A percentile compares a stretch with the other conserved stretches of the same genome.
Conservation (phyloP, 2,797 vertebrate genomes). For the Macroramphosus scolopax region DNA sequence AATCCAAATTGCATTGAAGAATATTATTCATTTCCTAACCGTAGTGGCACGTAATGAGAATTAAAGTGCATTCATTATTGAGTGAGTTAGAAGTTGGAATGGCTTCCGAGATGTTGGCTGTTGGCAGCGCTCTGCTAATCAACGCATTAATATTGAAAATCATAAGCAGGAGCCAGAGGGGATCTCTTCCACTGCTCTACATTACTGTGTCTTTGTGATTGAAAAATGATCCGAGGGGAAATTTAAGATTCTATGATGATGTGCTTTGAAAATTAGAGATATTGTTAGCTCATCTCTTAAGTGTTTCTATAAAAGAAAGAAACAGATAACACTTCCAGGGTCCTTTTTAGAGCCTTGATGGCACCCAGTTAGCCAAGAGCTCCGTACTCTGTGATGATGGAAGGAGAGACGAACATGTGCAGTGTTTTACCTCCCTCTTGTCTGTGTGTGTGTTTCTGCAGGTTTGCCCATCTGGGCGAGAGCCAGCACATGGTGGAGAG, state of each 20-base stretch:
- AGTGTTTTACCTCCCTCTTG: neutral
- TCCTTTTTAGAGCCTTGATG: too few relatives aligned
- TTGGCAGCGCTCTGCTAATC: conserved; percentile 54
- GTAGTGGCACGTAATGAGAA: conserved; percentile 47
- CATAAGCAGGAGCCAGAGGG: conserved; percentile 53
- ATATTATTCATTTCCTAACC: conserved; percentile 41
- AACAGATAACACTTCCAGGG: too few relatives aligned
- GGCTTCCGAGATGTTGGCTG: conserved; percentile 49
- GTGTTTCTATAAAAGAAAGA: neutral
- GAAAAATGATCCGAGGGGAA: conserved; percentile 37
- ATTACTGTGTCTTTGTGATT: conserved; percentile 31
- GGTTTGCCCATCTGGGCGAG: conserved; percentile 90
- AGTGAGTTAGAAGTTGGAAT: conserved; percentile 45
- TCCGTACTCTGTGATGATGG: too few relatives aligned
- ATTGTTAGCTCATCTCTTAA: conserved; percentile 3
- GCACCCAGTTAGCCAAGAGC: too few relatives aligned
- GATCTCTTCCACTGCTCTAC: conserved; percentile 26
- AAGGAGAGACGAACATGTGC: neutral
- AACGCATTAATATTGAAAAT: conserved; percentile 66
- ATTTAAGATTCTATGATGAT: conserved; percentile 24
- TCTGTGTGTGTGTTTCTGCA: conserved; percentile 49
- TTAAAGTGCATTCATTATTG: conserved; percentile 53
- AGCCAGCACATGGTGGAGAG: conserved; percentile 88
- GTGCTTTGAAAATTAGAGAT: conserved; percentile 19
- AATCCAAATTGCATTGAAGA: conserved; percentile 38